Percentiles rank a stretch among this genome's conserved stretches.
phyloP scores from a whole-genome alignment of 1,140 invertebrate species.

The Ectropis grisescens region DNA sequence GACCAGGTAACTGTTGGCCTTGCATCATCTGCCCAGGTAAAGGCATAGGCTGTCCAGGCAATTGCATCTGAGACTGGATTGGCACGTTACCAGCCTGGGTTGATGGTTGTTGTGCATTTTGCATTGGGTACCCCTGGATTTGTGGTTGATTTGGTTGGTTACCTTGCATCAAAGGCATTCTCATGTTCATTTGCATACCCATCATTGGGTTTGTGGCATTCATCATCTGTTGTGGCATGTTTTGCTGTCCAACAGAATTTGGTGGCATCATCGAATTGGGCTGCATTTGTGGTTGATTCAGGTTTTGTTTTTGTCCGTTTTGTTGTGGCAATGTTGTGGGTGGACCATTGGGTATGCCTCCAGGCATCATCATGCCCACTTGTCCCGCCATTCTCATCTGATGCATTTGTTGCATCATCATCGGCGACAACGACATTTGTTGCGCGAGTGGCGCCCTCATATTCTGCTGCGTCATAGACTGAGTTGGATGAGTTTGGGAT shows the following conservation, averaged over 20 bases:
- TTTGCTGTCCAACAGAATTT: conserved; percentile 37
- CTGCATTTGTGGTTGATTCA: conserved; percentile 40
- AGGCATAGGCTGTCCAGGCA: conserved; percentile 21
- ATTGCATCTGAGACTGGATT: conserved; percentile 23
- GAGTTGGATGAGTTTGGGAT: conserved; percentile 27
- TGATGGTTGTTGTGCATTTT: conserved; percentile 28
- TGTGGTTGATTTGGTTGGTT: conserved; percentile 26
- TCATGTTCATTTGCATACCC: conserved; percentile 58
- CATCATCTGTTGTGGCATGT: conserved; percentile 29
- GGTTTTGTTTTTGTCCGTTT: conserved; percentile 39
- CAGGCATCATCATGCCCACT: conserved; percentile 39
- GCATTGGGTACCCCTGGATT: conserved; percentile 35
- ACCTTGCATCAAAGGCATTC: conserved; percentile 46
- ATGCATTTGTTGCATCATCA: conserved; percentile 50
- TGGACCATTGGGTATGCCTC: conserved; percentile 31
- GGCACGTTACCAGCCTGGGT: conserved; percentile 31
- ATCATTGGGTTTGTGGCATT: conserved; percentile 39
- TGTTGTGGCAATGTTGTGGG: conserved; percentile 27
- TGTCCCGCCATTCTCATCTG: conserved; percentile 58
- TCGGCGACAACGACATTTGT: conserved; percentile 40
- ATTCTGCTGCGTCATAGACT: conserved; percentile 37
- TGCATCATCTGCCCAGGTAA: conserved; percentile 18
- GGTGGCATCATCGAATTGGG: conserved; percentile 42
- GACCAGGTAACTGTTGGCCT: conserved; percentile 13
- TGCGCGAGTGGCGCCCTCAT: conserved; percentile 28